Conservation (phyloP, 2,888 invertebrate genomes). For the Leuctra nigra region DNA sequence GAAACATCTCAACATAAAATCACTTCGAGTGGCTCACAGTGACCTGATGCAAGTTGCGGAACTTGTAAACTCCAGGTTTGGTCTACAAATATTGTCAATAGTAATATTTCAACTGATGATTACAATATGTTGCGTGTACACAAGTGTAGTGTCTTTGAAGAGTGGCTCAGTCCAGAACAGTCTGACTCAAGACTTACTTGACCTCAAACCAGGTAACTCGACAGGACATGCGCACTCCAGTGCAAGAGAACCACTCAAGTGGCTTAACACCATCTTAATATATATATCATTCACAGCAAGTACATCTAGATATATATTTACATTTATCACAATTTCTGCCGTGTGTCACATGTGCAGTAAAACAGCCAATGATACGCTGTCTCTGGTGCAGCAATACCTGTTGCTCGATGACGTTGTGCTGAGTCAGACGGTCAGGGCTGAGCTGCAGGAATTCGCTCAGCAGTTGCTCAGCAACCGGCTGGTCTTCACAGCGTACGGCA, state of each 20-base stretch:
- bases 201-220: too few species aligned
- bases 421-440: background rate
- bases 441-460: background rate
- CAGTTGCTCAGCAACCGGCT: background rate
- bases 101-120: too few species aligned
- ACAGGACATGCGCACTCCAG: too few species aligned
- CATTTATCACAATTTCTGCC: background rate
- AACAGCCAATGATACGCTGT: background rate
- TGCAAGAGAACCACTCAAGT: too few species aligned
- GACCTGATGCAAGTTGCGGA: background rate
- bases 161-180: too few species aligned
- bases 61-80: background rate
- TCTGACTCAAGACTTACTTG: too few species aligned
- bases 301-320: too few species aligned
- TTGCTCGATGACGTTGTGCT: background rate
- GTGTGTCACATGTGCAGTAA: background rate
- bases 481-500: background rate
- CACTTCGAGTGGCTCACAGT: background rate
- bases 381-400: background rate
- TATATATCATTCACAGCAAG: too few species aligned
- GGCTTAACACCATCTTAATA: too few species aligned
- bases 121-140: background rate
- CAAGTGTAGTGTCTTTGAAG: background rate
- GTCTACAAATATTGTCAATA: background rate
- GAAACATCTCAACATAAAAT: too few species aligned